A percentile compares a stretch with the other conserved stretches of the same genome.
Evolutionary conservation across 2,888 invertebrate genomes (phyloP).

Genomic region (Papilio protenor): DNA sequence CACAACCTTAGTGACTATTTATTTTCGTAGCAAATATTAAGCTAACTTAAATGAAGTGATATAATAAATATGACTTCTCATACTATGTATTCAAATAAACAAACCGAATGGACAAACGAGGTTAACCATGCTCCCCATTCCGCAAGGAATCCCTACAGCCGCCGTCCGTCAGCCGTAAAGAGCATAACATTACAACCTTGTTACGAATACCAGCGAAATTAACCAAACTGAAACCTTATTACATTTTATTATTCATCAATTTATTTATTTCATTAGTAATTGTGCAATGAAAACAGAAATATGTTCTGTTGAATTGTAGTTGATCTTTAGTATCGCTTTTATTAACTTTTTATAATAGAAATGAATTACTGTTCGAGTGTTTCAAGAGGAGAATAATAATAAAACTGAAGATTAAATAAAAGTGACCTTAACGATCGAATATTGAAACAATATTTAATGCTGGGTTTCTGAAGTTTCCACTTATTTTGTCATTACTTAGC

Average conservation of each 20-base stretch:
- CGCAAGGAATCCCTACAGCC: constrained; percentile 27
- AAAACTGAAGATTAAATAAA: too few relatives aligned
- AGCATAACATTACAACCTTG: constrained; percentile 20
- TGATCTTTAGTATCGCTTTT: too few relatives aligned
- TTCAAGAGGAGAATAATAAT: too few relatives aligned
- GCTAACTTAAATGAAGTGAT: neutral
- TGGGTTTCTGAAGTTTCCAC: too few relatives aligned
- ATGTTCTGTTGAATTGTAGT: too few relatives aligned
- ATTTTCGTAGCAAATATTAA: too few relatives aligned
- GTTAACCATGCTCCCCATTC: constrained; percentile 20
- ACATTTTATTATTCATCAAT: neutral
- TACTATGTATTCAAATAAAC: neutral
- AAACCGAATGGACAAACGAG: constrained; percentile 9
- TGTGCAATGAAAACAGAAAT: neutral
- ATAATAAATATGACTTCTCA: neutral
- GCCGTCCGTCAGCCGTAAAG: neutral
- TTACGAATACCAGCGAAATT: constrained; percentile 25
- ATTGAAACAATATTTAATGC: too few relatives aligned
- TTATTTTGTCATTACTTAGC: too few relatives aligned
- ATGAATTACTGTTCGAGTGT: too few relatives aligned
- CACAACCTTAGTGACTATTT: too few relatives aligned
- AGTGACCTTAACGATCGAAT: too few relatives aligned
- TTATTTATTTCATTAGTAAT: neutral
- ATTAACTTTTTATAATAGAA: too few relatives aligned
- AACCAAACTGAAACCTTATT: constrained; percentile 21